Evolutionary conservation across 1,140 invertebrate genomes (phyloP).

Genomic region (Lasaia peninsularis): DNA sequence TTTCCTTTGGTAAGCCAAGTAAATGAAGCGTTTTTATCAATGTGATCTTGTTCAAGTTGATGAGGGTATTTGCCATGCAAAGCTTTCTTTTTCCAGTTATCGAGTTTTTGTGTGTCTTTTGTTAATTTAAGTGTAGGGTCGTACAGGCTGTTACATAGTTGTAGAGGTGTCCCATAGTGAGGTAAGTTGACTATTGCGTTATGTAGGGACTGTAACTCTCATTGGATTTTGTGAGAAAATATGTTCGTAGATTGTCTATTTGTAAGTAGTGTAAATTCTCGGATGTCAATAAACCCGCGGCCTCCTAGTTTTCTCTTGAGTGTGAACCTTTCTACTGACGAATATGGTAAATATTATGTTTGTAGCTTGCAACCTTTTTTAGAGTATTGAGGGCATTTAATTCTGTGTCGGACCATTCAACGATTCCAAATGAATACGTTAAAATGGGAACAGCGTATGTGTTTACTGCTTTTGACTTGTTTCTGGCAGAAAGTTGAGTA

Average conservation of each 20-base stretch:
- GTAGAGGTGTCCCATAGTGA: not conserved
- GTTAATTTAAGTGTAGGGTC: conserved; percentile 8
- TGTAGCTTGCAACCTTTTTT: not conserved
- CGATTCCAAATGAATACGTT: no score
- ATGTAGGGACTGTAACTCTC: conserved; percentile 10
- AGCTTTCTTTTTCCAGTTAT: conserved; percentile 13
- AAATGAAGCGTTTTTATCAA: conserved; percentile 21
- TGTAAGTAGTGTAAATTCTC: not conserved
- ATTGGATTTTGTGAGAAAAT: conserved; percentile 12
- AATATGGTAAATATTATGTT: not conserved
- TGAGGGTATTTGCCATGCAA: no score
- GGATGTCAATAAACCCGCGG: not conserved
- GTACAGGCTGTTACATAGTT: not conserved
- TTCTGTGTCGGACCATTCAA: not conserved
- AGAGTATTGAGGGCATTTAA: not conserved
- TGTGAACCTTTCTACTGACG: not conserved
- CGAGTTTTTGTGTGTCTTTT: conserved; percentile 14
- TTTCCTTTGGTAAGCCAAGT: conserved; percentile 26
- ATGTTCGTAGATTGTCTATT: not conserved
- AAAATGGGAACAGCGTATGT: no score
- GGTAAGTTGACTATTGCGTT: conserved; percentile 11
- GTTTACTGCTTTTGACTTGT: conserved; percentile 9
- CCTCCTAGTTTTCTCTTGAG: not conserved
- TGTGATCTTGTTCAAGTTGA: conserved; percentile 13
- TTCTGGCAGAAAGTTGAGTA: conserved; percentile 6